A percentile compares a stretch with the other conserved stretches of the same genome.
phyloP scores from a whole-genome alignment of 2,113 vertebrate genomes.

The Pyxicephalus adspersus region DNA sequence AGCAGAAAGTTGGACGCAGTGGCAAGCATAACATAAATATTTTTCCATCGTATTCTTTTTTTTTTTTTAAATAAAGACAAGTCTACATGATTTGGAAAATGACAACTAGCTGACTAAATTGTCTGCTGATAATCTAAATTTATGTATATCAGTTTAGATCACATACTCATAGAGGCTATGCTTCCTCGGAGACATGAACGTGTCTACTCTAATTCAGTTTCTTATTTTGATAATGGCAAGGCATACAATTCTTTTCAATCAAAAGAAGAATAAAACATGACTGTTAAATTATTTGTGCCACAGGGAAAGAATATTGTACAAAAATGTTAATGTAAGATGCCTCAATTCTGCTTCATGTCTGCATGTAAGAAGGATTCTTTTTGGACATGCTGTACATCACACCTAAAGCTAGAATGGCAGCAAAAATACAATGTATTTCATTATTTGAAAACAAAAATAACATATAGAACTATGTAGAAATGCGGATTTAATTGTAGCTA shows the following conservation, averaged over 20 bases:
- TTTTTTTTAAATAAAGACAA: neutral
- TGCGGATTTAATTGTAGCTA: no score
- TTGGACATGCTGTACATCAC: neutral
- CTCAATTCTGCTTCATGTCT: conserved; percentile 11
- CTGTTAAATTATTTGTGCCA: conserved; percentile 30
- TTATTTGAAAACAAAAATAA: no score
- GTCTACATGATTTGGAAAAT: neutral
- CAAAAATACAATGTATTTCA: no score
- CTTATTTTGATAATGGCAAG: conserved; percentile 2
- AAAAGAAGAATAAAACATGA: conserved; percentile 22
- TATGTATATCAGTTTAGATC: neutral
- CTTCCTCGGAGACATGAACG: conserved; percentile 4
- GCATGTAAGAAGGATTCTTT: neutral
- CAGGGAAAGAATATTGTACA: conserved; percentile 21
- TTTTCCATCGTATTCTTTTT: neutral
- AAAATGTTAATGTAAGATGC: neutral
- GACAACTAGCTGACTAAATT: neutral
- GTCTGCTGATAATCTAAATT: conserved; percentile 11
- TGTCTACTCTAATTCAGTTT: conserved; percentile 17
- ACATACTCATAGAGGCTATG: neutral
- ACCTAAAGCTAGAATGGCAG: no score
- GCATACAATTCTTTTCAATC: conserved; percentile 28
- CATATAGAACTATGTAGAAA: no score
- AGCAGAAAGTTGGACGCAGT: neutral
- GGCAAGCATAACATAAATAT: neutral